Evolutionary conservation across 64 coral and sea anemone genomes (phyloP), one percentile per base, ranked within the genome.

Genomic region (Anthopleura sola): DNA sequence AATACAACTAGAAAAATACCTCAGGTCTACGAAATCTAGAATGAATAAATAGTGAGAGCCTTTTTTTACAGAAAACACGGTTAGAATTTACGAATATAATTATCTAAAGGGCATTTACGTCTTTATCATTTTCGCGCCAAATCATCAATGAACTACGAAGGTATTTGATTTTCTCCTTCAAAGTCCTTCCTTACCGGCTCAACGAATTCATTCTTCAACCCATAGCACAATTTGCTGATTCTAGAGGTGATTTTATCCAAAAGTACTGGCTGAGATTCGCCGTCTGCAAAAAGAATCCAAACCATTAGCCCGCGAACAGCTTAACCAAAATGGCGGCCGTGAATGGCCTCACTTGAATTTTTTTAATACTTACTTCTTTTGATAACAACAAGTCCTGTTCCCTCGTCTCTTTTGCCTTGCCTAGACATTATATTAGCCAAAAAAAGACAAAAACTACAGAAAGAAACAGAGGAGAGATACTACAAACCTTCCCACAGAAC

Each of bases 181-280:
- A 83, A 81, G 31, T 76, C 1, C 69, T 21, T 34, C 20, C 95
- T 98, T 98, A 98, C 95, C 79, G 89, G 86, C 4, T 89, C 89
- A 5, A 98, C 89, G 49, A 91, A 98, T 24, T 98, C 95, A 54
- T 89, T 89, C 60, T 98, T 98, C 16, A 99, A 53, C 19, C 90
- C 93, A 81, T 95, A 99, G 78, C 90, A 85, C 38, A 90, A 80
- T 36, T 94, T 99, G 49, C 58, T 78, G 37, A 99, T 86, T n/a
- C 97, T 85, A 28, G 97, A 92, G 51, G 97, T 95, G 37, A 99
- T 92, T 84, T 99, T 99, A 60, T 95, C 93, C 53, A 99, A 38
- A 87, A 64, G 83, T 1, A 99, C 87, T 19, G 86, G 75, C 75
- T 99, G 82, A 62, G 71, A 55, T 48, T 89, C 89, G 68, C 90